Conservation (phyloP, 2,888 invertebrate genomes). For the Watsonalla binaria region DNA sequence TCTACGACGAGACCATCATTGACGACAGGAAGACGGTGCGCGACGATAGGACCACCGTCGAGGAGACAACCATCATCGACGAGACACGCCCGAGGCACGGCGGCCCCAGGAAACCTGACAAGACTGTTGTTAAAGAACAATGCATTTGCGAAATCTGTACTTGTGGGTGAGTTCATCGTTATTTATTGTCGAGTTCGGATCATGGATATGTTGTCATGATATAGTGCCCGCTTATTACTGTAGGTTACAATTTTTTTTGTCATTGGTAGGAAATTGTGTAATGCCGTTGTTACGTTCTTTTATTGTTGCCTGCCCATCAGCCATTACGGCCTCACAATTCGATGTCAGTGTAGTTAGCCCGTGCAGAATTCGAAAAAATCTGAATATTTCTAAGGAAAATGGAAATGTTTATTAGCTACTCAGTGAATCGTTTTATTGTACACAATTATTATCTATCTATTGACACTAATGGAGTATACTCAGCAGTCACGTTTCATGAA, state of each 20-base stretch:
- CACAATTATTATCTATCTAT: background rate
- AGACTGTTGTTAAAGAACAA: constrained; percentile 81
- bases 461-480: constrained; percentile 6
- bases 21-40: constrained; percentile 68
- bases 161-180: constrained; percentile 85
- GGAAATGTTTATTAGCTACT: too few species aligned
- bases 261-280: too few species aligned
- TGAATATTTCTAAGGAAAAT: too few species aligned
- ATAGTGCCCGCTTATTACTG: too few species aligned
- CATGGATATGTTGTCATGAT: too few species aligned
- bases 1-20: constrained; percentile 67
- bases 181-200: background rate
- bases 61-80: constrained; percentile 57
- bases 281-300: too few species aligned
- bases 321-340: too few species aligned
- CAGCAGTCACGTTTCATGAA: constrained; percentile 14
- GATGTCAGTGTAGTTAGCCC: too few species aligned
- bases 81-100: constrained; percentile 58
- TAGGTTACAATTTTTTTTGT: too few species aligned
- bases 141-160: constrained; percentile 95
- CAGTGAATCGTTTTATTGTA: constrained; percentile 4
- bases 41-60: constrained; percentile 61
- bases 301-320: too few species aligned
- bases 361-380: too few species aligned
- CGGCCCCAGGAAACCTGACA: constrained; percentile 68